Conservation (phyloP, 1,140 invertebrate species). For the Diabrotica undecimpunctata region DNA sequence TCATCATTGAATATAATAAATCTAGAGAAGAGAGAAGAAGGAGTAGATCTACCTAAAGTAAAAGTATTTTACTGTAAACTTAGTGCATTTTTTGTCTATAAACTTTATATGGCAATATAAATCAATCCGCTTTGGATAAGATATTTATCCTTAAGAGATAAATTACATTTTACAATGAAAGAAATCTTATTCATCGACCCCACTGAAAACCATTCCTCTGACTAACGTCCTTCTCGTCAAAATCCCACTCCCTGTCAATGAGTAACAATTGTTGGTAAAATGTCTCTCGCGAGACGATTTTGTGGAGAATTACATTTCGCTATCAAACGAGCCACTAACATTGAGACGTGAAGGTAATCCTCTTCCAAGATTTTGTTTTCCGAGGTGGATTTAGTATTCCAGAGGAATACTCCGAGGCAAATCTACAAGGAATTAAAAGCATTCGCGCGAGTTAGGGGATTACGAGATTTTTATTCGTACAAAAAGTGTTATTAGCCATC, state of each 20-base stretch:
- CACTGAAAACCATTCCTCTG: too few species aligned
- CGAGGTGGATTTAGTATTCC: slow-evolving; percentile 9
- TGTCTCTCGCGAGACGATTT: slow-evolving; percentile 6
- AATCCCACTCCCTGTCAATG: not conserved
- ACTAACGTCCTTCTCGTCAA: too few species aligned
- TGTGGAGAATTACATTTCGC: slow-evolving; percentile 10
- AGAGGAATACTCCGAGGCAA: not conserved
- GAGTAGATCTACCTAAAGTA: too few species aligned
- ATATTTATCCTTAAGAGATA: too few species aligned
- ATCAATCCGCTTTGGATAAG: too few species aligned
- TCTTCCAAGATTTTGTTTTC: slow-evolving; percentile 10
- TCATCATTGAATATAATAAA: too few species aligned
- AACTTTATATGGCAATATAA: too few species aligned
- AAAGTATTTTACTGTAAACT: too few species aligned
- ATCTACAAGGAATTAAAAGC: slow-evolving; percentile 6
- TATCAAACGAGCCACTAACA: slow-evolving; percentile 8
- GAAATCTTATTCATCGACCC: too few species aligned
- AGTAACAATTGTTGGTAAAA: slow-evolving; percentile 14
- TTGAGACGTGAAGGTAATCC: slow-evolving; percentile 16
- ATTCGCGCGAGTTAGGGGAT: slow-evolving; percentile 5
- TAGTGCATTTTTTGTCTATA: too few species aligned
- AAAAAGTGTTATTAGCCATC: not conserved
- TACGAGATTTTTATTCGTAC: slow-evolving; percentile 8
- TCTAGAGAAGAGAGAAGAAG: too few species aligned
- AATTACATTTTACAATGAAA: too few species aligned